Conservation (phyloP, 2,113 vertebrate species). For the Chrysochloris asiatica region DNA sequence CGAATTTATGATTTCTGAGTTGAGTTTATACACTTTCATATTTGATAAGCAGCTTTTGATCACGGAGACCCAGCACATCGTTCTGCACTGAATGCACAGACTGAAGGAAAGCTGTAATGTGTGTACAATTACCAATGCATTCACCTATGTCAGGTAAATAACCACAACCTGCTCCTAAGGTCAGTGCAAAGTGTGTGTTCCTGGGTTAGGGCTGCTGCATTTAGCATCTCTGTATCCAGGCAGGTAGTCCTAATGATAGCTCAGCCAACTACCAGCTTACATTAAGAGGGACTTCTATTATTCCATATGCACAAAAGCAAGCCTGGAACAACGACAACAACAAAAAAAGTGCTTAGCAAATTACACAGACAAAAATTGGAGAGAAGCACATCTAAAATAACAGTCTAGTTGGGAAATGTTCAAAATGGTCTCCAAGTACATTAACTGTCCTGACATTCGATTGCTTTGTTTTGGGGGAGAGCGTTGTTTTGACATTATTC, state of each 20-base stretch:
- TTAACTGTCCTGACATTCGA: rapidly evolving
- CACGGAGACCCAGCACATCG: not conserved
- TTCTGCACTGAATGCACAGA: not conserved
- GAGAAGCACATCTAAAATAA: not conserved
- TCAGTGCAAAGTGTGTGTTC: rapidly evolving
- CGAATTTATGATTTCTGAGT: not conserved
- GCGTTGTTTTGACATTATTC: rapidly evolving
- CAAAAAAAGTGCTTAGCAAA: not conserved
- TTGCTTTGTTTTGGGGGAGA: rapidly evolving
- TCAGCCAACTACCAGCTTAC: not conserved
- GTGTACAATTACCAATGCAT: too few relatives aligned
- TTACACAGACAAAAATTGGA: not conserved
- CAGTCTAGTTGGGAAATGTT: not conserved
- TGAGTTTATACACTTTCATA: not conserved
- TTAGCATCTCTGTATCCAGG: not conserved
- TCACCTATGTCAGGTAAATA: not conserved
- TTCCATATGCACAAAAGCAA: not conserved
- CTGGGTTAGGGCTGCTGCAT: not conserved
- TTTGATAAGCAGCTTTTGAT: not conserved
- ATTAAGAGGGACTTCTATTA: not conserved
- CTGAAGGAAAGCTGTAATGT: not conserved
- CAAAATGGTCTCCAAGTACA: not conserved
- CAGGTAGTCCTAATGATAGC: not conserved
- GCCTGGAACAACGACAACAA: not conserved
- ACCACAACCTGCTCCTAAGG: not conserved